phyloP scores from a whole-genome alignment of 2,113 vertebrate genomes.

The Murina feae region DNA sequence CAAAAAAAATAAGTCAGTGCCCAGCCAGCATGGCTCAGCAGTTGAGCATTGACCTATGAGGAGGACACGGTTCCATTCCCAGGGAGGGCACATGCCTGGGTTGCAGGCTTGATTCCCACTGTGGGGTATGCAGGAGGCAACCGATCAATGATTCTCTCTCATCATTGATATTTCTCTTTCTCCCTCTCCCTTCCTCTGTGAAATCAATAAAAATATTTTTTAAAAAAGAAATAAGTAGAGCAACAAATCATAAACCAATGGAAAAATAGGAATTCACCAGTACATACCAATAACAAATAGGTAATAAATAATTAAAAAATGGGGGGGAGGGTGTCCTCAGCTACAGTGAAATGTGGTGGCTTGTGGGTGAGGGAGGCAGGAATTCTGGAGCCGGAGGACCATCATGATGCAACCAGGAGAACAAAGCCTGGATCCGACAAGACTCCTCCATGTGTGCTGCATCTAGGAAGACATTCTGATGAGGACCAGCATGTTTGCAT shows the following conservation, averaged over 20 bases:
- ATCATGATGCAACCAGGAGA: neutral
- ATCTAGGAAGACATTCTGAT: neutral
- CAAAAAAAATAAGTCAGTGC: neutral
- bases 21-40: too few relatives aligned
- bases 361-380: neutral
- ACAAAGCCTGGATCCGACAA: neutral
- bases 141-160: too few relatives aligned
- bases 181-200: too few relatives aligned
- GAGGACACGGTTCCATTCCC: too few relatives aligned
- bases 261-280: neutral
- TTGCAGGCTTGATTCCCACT: too few relatives aligned
- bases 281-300: neutral
- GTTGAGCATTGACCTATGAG: too few relatives aligned
- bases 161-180: too few relatives aligned
- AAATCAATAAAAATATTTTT: neutral
- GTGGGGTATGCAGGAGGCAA: too few relatives aligned
- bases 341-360: neutral
- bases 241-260: neutral
- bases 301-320: neutral
- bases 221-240: neutral
- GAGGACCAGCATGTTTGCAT: neutral
- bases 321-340: neutral
- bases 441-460: neutral
- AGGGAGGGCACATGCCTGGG: too few relatives aligned
- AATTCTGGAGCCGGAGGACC: neutral